Conservation (phyloP, 2,113 vertebrate species). For the Trichomycterus rosablanca region DNA sequence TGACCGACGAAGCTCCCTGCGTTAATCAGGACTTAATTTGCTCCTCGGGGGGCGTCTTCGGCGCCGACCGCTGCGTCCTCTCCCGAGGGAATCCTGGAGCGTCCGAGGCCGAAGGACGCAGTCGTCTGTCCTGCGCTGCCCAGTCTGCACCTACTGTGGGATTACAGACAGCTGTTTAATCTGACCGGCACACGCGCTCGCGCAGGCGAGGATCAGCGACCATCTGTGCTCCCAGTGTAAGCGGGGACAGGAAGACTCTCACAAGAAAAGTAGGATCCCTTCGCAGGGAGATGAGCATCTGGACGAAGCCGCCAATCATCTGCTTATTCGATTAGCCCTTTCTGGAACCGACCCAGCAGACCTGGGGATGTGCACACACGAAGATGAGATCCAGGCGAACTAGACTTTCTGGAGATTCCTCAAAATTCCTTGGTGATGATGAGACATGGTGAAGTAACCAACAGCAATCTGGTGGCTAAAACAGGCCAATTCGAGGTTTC, state of each 20-base stretch:
- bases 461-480: conserved; percentile 23
- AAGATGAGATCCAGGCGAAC: conserved; percentile 33
- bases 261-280: not conserved
- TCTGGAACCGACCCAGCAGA: conserved; percentile 13
- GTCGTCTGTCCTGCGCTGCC: conserved; percentile 34
- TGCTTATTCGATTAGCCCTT: conserved; percentile 10
- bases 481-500: conserved; percentile 15
- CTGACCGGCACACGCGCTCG: conserved; percentile 66
- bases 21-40: conserved; percentile 34
- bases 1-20: conserved; percentile 14
- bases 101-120: conserved; percentile 19
- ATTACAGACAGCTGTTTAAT: conserved; percentile 77
- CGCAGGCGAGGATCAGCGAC: conserved; percentile 58
- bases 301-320: conserved; percentile 19
- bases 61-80: conserved; percentile 25
- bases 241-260: conserved; percentile 54
- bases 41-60: conserved; percentile 10
- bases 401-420: conserved; percentile 20
- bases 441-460: conserved; percentile 11
- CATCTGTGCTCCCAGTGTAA: conserved; percentile 65
- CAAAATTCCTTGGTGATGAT: conserved; percentile 24
- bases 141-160: conserved; percentile 55
- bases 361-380: not conserved
- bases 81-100: conserved; percentile 34
- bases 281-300: not conserved